Conservation (phyloP, 2,797 vertebrate genomes). For the Strix occidentalis region DNA sequence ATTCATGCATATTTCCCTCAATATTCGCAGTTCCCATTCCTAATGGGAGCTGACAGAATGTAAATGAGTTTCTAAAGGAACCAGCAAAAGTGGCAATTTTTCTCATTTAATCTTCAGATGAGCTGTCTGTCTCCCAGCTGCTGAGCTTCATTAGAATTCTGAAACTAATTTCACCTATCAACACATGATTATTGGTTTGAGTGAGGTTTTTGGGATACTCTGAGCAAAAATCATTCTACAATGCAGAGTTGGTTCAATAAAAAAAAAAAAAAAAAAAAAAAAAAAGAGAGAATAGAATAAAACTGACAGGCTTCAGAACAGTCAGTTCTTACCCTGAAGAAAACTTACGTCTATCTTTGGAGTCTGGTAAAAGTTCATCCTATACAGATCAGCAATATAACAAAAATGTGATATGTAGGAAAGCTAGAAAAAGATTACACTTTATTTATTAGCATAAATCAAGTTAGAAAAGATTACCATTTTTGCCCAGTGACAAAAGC, state of each 20-base stretch:
- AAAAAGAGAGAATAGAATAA: background rate
- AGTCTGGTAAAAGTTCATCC: background rate
- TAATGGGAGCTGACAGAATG: constrained; percentile 98
- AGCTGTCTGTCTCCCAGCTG: constrained; percentile 86
- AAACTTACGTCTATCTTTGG: constrained; percentile 4
- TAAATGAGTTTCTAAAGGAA: constrained; percentile 97
- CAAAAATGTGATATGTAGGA: background rate
- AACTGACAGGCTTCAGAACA: constrained; percentile 43
- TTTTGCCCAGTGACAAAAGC: background rate
- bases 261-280: background rate
- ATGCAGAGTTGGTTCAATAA: constrained; percentile 42
- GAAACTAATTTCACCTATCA: constrained; percentile 82
- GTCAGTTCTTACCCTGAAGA: constrained; percentile 26
- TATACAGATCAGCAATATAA: background rate
- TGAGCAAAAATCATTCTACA: constrained; percentile 57
- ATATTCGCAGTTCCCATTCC: constrained; percentile 73
- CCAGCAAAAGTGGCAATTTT: constrained; percentile 91
- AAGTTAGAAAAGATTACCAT: background rate
- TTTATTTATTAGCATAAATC: background rate
- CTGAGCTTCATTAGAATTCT: constrained; percentile 81
- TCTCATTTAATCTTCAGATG: constrained; percentile 94
- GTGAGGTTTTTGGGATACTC: constrained; percentile 68
- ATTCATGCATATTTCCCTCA: constrained; percentile 77
- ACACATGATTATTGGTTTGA: constrained; percentile 79
- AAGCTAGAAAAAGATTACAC: background rate